Evolutionary conservation across 2,113 vertebrate genomes (phyloP), one percentile per base, ranked within the genome.

Genomic region (Clinocottus analis): DNA sequence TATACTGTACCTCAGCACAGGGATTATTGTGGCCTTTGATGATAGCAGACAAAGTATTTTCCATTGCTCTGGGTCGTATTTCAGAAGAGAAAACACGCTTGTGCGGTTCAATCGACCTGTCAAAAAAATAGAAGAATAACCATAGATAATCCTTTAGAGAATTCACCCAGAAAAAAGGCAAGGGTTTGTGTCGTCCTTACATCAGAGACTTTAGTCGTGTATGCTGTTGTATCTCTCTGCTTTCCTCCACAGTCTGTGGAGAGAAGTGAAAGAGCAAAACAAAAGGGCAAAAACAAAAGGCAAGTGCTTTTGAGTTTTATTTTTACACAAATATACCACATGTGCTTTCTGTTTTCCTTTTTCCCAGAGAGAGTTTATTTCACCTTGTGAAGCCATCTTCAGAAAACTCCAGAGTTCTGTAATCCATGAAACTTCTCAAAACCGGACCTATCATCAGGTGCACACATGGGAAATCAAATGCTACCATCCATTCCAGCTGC

Each of bases 401-500:
- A 70, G 51, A 74, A 82, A 80, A 85, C 78, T 83, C 73, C 51
- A 41, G 67, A 76, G 61, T 74, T 89, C 58, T 72, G 65, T 83
- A 91, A 75, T 80, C 64, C 63, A 63, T 81, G 60, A 80, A 91
- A 87, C 77, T 79, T 80, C 65, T 85, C 55, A 81, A 86, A 92
- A 88, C 66, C 1, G 68, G 79, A 89, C 87, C 78, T 72, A 84
- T 92, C 86, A 81, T 72, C 83, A 80, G 73, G 68, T 76, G 33
- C 41, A 80, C 88, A 85, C 87, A 77, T 66, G 90, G 90, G 91
- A 92, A 92, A 93, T 92, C 87, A 91, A 88, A 89, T 63, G 74
- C 79, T 85, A 67, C 80, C 85, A 81, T 86, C 77, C 77, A 83
- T 88, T 84, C 65, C 47, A 69, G 77, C 79, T 82, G 75, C 86